Conservation (phyloP, 2,888 invertebrate genomes). For the Zygothrica quintamaculata region DNA sequence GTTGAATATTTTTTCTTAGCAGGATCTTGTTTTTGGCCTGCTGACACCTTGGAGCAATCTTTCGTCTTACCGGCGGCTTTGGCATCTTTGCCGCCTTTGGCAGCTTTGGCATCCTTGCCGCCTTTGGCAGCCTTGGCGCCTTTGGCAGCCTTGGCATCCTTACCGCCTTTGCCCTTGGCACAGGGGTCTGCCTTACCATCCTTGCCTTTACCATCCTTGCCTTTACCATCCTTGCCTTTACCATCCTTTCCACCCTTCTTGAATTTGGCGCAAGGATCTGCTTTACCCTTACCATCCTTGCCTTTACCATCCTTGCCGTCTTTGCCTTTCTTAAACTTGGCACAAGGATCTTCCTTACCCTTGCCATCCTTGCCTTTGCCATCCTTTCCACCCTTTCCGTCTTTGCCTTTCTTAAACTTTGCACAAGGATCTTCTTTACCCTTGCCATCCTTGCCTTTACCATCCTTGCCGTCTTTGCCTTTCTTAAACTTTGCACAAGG, state of each 20-base stretch:
- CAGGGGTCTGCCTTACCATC: slow-evolving; percentile 24
- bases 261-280: slow-evolving; percentile 35
- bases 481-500: no score
- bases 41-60: no score
- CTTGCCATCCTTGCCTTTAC: slow-evolving; percentile 4
- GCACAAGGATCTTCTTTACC: slow-evolving; percentile 25
- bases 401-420: slow-evolving; percentile 22
- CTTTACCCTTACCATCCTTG: slow-evolving; percentile 14
- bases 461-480: slow-evolving; percentile 3
- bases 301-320: slow-evolving; percentile 16
- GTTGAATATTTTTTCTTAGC: slow-evolving; percentile 55
- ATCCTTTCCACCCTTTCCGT: slow-evolving; percentile 14
- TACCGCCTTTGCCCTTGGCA: slow-evolving; percentile 29
- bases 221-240: slow-evolving; percentile 18
- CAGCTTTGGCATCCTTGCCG: slow-evolving; percentile 15
- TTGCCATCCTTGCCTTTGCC: slow-evolving; percentile 11
- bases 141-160: slow-evolving; percentile 20
- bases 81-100: no score
- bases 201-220: neutral
- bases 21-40: slow-evolving; percentile 42
- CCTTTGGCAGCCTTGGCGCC: slow-evolving; percentile 12
- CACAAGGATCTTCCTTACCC: slow-evolving; percentile 28
- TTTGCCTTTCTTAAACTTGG: slow-evolving; percentile 13
- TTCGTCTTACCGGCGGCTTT: slow-evolving; percentile 12
- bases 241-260: slow-evolving; percentile 21